Conservation (phyloP, 1,140 invertebrate species). For the Leptoteleia sp. region DNA sequence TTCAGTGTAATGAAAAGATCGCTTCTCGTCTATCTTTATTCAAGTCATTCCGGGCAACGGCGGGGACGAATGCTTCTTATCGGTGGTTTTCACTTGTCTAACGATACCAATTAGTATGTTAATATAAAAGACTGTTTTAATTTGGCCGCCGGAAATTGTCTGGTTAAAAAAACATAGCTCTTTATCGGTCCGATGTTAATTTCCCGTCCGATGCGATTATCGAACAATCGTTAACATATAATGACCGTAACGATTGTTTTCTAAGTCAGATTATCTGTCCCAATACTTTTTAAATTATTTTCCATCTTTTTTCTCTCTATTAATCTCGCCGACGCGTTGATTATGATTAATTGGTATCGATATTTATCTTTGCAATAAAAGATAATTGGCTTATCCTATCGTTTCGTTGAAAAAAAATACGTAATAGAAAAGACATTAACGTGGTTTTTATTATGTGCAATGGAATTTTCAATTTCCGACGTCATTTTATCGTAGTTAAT, state of each 20-base stretch:
- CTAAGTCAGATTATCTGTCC: slow-evolving; percentile 19
- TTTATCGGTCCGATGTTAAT: slow-evolving; percentile 5
- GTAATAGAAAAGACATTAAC: slow-evolving; percentile 1
- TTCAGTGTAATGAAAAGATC: slow-evolving; percentile 28
- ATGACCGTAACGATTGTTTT: slow-evolving; percentile 12
- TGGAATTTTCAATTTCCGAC: slow-evolving; percentile 47
- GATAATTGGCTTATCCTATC: slow-evolving; percentile 32
- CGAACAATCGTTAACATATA: slow-evolving; percentile 29
- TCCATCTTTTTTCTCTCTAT: slow-evolving; percentile 7
- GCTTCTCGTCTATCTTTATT: slow-evolving; percentile 4
- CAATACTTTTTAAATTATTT: no score
- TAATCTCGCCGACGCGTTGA: slow-evolving; percentile 32
- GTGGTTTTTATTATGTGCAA: slow-evolving; percentile 25
- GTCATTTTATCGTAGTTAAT: slow-evolving; percentile 16
- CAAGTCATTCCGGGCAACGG: slow-evolving; percentile 1
- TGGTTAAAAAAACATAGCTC: slow-evolving; percentile 32
- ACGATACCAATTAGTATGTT: slow-evolving; percentile 39
- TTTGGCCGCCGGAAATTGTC: slow-evolving; percentile 23
- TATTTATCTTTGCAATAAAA: slow-evolving; percentile 39
- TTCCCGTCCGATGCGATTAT: slow-evolving; percentile 10
- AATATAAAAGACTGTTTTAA: slow-evolving; percentile 31
- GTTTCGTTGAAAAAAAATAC: slow-evolving; percentile 29
- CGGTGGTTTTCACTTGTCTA: slow-evolving; percentile 39
- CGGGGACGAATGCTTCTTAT: slow-evolving; percentile 26
- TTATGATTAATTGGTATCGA: slow-evolving; percentile 38